These are phyloP conservation scores for Xyrichtys novacula DNA, from an alignment of 2,797 vertebrate species.

Conservation along the genomic window DNA sequence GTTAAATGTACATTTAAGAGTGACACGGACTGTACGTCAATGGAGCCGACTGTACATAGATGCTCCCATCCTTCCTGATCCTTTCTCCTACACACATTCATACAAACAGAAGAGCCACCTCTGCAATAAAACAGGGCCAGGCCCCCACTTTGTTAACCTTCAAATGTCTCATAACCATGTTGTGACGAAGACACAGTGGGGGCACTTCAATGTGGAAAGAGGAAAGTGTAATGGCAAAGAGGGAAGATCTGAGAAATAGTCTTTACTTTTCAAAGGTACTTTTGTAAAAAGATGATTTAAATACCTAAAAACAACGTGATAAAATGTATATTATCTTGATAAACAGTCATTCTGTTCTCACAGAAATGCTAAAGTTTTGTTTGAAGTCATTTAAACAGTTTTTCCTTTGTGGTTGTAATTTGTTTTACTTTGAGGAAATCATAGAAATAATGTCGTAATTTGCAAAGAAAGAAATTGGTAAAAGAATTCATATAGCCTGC, in stretches of 20 bases:
- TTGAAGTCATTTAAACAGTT: background rate
- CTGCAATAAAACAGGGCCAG: conserved; percentile 29
- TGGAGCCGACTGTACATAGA: background rate
- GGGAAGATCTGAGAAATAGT: too few species aligned
- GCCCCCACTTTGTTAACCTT: conserved; percentile 53
- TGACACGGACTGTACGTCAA: conserved; percentile 3
- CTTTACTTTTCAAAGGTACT: too few species aligned
- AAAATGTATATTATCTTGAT: too few species aligned
- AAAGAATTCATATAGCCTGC: too few species aligned
- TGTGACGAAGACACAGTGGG: background rate
- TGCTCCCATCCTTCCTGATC: background rate
- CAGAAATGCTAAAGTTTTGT: background rate
- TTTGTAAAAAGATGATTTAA: too few species aligned
- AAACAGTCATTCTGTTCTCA: too few species aligned
- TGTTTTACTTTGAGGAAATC: too few species aligned
- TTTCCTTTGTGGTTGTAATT: too few species aligned
- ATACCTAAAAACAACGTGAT: too few species aligned
- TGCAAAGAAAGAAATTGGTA: too few species aligned
- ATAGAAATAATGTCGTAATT: background rate
- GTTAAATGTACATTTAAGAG: conserved; percentile 34
- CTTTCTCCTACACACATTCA: background rate
- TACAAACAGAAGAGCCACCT: conserved; percentile 2
- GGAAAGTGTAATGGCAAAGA: too few species aligned
- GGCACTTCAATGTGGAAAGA: conserved; percentile 14
- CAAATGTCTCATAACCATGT: conserved; percentile 33